Percentiles rank a stretch among this genome's conserved stretches.
Evolutionary conservation across 2,888 invertebrate genomes (phyloP).

Genomic region (Drosophila nigricruria): DNA sequence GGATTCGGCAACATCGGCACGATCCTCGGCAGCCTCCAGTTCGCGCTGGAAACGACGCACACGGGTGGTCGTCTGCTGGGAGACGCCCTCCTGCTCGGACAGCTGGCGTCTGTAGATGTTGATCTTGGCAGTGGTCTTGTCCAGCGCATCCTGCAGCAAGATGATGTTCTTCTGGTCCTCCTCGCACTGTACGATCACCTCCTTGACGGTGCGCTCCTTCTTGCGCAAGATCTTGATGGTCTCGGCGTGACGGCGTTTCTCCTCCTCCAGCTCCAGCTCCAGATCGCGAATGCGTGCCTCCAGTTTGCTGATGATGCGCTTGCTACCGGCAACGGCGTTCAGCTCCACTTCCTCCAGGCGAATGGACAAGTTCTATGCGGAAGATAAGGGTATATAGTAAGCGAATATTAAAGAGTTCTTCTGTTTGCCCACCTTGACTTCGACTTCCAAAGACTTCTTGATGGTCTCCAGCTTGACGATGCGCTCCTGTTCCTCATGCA

Average conservation of each 20-base stretch:
- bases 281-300: slow-evolving; percentile 97
- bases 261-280: slow-evolving; percentile 97
- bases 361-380: slow-evolving; percentile 91
- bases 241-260: slow-evolving; percentile 98
- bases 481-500: slow-evolving; percentile 98
- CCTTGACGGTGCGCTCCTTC: slow-evolving; percentile 98
- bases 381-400: slow-evolving; percentile 30
- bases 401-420: background rate
- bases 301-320: slow-evolving; percentile 98
- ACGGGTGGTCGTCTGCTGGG: slow-evolving; percentile 96
- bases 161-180: slow-evolving; percentile 98
- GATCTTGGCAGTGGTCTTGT: slow-evolving; percentile 94
- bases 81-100: slow-evolving; percentile 96
- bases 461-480: slow-evolving; percentile 98
- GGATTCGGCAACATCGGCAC: slow-evolving; percentile 97
- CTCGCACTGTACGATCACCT: slow-evolving; percentile 97
- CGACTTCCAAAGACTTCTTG: slow-evolving; percentile 98
- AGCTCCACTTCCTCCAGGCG: slow-evolving; percentile 98
- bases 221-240: slow-evolving; percentile 98
- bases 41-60: slow-evolving; percentile 99
- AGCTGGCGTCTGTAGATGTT: slow-evolving; percentile 98
- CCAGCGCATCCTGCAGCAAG: slow-evolving; percentile 95
- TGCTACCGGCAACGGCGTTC: slow-evolving; percentile 98
- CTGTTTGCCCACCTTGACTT: slow-evolving; percentile 90
- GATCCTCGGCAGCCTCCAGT: slow-evolving; percentile 98